A percentile compares a stretch with the other conserved stretches of the same genome.
These are phyloP conservation scores for Drosophila lacteicornis DNA, from an alignment of 1,140 invertebrate genomes.

Conservation along the genomic window DNA sequence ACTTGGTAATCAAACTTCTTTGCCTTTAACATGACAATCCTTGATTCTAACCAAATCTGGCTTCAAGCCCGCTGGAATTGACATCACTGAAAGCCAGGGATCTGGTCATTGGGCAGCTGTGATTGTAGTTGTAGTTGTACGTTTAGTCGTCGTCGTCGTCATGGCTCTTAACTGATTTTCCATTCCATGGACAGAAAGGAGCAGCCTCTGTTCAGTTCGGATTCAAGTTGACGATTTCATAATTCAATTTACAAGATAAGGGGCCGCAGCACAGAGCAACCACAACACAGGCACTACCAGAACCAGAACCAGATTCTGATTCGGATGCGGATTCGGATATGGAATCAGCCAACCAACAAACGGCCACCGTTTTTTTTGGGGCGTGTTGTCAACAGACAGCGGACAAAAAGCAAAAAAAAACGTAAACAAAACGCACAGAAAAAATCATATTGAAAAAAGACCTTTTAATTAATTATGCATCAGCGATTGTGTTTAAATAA, in stretches of 20 bases:
- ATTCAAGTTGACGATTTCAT: constrained; percentile 83
- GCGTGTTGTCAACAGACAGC: constrained; percentile 68
- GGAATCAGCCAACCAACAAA: constrained; percentile 53
- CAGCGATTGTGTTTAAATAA: constrained; percentile 81
- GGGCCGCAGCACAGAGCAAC: constrained; percentile 40
- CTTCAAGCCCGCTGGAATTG: background rate
- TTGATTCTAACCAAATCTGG: too few relatives aligned
- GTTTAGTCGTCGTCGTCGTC: constrained; percentile 55
- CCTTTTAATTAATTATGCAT: constrained; percentile 83
- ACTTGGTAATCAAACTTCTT: background rate
- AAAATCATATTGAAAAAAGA: constrained; percentile 51
- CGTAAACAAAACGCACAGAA: constrained; percentile 40
- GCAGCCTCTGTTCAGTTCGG: constrained; percentile 71
- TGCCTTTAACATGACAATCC: too few relatives aligned
- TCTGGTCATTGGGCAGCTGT: constrained; percentile 77
- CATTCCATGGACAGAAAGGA: constrained; percentile 74
- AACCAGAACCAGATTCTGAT: constrained; percentile 31
- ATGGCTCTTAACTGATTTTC: constrained; percentile 80
- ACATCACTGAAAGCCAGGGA: constrained; percentile 15
- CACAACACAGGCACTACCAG: constrained; percentile 28
- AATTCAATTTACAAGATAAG: constrained; percentile 83
- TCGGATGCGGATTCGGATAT: constrained; percentile 25
- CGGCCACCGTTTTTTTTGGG: constrained; percentile 63
- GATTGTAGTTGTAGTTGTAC: constrained; percentile 33
- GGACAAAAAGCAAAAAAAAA: constrained; percentile 30